Evolutionary conservation across 2,797 vertebrate species (phyloP), one percentile per base, ranked within the genome.

Genomic region (Tapirus indicus): DNA sequence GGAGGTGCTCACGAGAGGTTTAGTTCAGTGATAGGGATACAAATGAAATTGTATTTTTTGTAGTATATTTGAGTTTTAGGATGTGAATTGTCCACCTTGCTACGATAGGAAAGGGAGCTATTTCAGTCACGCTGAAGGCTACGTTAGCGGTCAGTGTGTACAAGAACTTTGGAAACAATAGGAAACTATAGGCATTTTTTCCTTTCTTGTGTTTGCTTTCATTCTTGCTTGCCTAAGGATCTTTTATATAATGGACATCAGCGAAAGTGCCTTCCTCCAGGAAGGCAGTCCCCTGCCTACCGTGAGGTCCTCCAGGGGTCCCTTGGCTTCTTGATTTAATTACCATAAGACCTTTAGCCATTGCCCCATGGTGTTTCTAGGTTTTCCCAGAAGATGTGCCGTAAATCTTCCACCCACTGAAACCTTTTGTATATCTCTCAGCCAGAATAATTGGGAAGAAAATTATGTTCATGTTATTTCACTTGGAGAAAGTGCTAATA

Each of bases 391-490:
- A 84, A 75, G 29, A 87, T 96, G 90, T 91, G 95, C 80, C 2
- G 74, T 88, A 96, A 60, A n/a, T 97, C 97, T 97, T 98, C 94
- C 35, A 74, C 91, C 44, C 95, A 97, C 94, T 88, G 32, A 95
- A 96, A 92, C 1, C 97, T 96, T 95, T 88, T 0, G 21, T 94
- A 82, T 94, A 62, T 95, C 83, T 87, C 74, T 98, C 90, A 84
- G 91, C 54, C 83, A 92, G 88, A 98, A 95, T 88, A 97, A 98
- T 92, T 97, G 96, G 74, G 97, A 94, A 97, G 96, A 95, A 98
- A 98, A 98, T 98, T 97, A 98, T 95, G 90, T 96, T 95, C 96
- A 97, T 97, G 97, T 98, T 97, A 97, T 97, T 98, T 97, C 92
- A 96, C 84, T 98, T 95, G 84, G 88, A 97, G 94, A 95, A 88